A percentile compares a stretch with the other conserved stretches of the same genome.
phyloP scores from a whole-genome alignment of 1,140 invertebrate species.

The Alviniconcha marisindica region DNA sequence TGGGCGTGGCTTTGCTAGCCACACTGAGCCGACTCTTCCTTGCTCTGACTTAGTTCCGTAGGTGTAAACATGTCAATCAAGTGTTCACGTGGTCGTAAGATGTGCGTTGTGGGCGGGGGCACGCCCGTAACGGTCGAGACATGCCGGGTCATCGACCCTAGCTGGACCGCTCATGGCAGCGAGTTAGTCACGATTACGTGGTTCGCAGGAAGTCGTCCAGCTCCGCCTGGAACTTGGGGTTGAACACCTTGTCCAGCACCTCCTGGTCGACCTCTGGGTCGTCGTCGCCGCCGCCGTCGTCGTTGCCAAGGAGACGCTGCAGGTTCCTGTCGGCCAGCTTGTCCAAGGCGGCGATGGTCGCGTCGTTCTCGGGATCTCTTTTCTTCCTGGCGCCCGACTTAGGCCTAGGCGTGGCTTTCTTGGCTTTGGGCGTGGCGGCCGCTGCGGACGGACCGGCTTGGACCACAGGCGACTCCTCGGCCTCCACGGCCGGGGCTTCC shows the following conservation, averaged over 20 bases:
- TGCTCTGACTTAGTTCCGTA: too few relatives aligned
- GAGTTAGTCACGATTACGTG: too few relatives aligned
- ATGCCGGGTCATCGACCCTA: too few relatives aligned
- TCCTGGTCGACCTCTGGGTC: background rate
- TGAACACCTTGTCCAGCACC: constrained; percentile 7
- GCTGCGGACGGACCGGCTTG: background rate
- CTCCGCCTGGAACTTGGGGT: constrained; percentile 18
- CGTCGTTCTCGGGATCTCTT: background rate
- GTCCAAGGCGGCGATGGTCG: constrained; percentile 29
- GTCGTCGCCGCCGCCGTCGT: background rate
- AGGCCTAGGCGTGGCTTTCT: background rate
- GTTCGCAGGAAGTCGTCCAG: constrained; percentile 21
- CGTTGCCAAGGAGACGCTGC: constrained; percentile 15
- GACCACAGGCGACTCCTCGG: background rate
- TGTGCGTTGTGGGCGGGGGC: too few relatives aligned
- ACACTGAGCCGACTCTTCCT: too few relatives aligned
- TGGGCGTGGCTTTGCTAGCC: too few relatives aligned
- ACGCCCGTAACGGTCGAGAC: too few relatives aligned
- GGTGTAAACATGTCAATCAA: too few relatives aligned
- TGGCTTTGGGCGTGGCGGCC: background rate
- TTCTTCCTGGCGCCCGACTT: background rate
- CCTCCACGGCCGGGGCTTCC: background rate
- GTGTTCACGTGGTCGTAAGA: too few relatives aligned
- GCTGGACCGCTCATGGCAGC: too few relatives aligned
- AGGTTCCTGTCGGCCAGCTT: constrained; percentile 31